Conservation (phyloP, 2,797 vertebrate species). For the Ceyx erithaca region DNA sequence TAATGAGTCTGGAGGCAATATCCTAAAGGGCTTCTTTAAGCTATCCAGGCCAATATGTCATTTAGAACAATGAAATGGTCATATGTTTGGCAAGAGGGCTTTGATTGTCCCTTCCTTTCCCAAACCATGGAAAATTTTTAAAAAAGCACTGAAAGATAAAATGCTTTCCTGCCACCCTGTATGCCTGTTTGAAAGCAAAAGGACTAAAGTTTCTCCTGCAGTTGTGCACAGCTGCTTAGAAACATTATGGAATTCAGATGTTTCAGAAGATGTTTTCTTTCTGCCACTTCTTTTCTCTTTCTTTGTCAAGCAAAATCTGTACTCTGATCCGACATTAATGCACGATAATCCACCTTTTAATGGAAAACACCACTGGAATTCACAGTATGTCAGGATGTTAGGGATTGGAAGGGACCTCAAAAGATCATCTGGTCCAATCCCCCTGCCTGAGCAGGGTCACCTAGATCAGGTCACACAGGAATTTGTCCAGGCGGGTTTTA, state of each 20-base stretch:
- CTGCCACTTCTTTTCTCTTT: background rate
- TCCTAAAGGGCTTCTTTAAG: background rate
- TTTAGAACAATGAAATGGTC: conserved; percentile 30
- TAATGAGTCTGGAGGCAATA: conserved; percentile 29
- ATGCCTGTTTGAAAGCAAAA: background rate
- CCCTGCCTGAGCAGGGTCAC: no score
- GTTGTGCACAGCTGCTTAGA: background rate
- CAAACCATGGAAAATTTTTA: background rate
- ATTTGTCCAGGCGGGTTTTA: no score
- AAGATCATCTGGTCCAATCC: no score
- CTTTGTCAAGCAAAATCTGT: background rate
- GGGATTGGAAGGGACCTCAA: no score
- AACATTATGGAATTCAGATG: background rate
- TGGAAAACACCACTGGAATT: background rate
- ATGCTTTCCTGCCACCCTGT: background rate
- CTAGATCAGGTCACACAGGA: no score
- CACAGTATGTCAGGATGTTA: no score
- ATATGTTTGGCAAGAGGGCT: background rate
- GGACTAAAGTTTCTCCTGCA: background rate
- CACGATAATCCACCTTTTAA: background rate
- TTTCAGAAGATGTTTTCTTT: background rate
- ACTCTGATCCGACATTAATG: background rate
- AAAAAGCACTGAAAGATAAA: background rate
- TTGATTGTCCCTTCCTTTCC: background rate
- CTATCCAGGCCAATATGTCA: background rate